A percentile compares a stretch with the other conserved stretches of the same genome.
These are phyloP conservation scores for Pogonocherus hispidulus DNA, from an alignment of 2,888 invertebrate genomes.

Conservation along the genomic window DNA sequence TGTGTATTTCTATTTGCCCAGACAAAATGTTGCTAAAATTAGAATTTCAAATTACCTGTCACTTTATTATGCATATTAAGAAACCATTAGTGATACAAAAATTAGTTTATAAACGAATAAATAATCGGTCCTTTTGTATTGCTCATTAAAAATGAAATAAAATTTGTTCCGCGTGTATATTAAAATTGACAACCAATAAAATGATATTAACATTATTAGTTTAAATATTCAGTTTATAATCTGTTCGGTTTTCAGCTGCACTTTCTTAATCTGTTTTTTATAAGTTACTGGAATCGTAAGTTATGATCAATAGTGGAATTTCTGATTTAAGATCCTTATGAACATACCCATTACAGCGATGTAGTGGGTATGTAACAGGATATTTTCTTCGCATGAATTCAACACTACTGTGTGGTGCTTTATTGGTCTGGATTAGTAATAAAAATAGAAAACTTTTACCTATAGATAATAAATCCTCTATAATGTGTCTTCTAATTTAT, in stretches of 20 bases:
- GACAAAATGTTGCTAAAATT: neutral
- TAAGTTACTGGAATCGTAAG: too few species aligned
- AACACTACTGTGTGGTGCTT: neutral
- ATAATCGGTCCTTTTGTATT: neutral
- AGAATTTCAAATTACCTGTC: neutral
- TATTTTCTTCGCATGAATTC: neutral
- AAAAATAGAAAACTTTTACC: neutral
- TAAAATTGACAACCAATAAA: neutral
- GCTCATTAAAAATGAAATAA: neutral
- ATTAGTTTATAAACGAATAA: neutral
- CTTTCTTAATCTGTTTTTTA: too few species aligned
- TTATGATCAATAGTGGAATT: too few species aligned
- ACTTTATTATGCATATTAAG: conserved; percentile 1
- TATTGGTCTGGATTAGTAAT: neutral
- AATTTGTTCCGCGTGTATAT: too few species aligned
- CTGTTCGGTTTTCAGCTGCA: too few species aligned
- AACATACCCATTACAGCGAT: neutral
- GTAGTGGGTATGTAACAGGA: neutral
- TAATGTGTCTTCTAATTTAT: neutral
- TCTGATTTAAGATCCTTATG: neutral
- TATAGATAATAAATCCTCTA: neutral
- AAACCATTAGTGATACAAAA: neutral
- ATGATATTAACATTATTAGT: neutral
- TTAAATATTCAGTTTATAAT: too few species aligned
- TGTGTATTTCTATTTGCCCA: neutral